phyloP scores from a whole-genome alignment of 2,797 vertebrate genomes.

The Etheostoma perlongum region DNA sequence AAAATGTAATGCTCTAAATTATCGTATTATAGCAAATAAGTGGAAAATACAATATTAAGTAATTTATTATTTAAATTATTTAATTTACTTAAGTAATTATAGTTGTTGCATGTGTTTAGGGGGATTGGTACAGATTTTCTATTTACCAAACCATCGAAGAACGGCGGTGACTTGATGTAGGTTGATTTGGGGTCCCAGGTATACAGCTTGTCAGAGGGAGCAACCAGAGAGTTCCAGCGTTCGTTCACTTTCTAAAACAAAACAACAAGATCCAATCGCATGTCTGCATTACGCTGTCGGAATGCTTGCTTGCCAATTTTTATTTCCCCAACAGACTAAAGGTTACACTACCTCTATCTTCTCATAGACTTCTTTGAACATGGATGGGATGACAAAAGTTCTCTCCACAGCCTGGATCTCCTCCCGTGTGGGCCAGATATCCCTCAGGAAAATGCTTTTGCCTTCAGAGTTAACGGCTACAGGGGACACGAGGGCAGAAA shows the following conservation, averaged over 20 bases:
- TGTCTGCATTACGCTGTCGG: background rate
- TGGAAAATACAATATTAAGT: background rate
- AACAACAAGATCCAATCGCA: fast-evolving
- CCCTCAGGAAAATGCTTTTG: slow-evolving; percentile 90
- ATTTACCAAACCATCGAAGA: slow-evolving; percentile 94
- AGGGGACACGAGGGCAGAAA: background rate
- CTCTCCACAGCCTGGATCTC: slow-evolving; percentile 95
- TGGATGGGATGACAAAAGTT: slow-evolving; percentile 93
- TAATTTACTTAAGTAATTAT: background rate
- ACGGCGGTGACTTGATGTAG: slow-evolving; percentile 97
- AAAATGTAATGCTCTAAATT: too few relatives aligned
- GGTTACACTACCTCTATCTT: slow-evolving; percentile 91
- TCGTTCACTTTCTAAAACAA: slow-evolving; percentile 91
- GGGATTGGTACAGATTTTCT: background rate
- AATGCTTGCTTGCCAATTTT: background rate
- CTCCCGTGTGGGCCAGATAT: slow-evolving; percentile 96
- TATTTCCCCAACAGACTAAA: background rate
- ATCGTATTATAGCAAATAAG: too few relatives aligned
- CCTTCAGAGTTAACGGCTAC: slow-evolving; percentile 88
- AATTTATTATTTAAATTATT: too few relatives aligned
- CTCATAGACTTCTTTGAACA: slow-evolving; percentile 98
- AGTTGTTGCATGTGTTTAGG: background rate
- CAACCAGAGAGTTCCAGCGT: slow-evolving; percentile 93
- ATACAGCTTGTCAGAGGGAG: slow-evolving; percentile 92
- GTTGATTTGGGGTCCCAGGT: slow-evolving; percentile 95